Evolutionary conservation across 2,113 vertebrate species (phyloP).

Genomic region (Malurus alboscapulatus): DNA sequence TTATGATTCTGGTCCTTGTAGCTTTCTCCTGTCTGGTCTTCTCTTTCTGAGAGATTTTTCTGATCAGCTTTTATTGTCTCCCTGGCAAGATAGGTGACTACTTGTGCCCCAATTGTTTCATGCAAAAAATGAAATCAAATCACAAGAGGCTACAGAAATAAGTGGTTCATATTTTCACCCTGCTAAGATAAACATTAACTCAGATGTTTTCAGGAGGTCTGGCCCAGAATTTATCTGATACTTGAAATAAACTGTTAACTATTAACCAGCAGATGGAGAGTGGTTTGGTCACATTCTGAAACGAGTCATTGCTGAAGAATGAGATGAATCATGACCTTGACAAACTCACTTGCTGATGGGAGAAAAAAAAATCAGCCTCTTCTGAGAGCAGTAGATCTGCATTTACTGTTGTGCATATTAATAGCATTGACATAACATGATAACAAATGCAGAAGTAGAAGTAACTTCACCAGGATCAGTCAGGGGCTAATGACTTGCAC

Average conservation of each 20-base stretch:
- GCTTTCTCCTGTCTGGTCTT: background rate
- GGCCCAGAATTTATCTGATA: background rate
- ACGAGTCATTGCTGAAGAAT: background rate
- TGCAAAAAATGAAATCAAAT: background rate
- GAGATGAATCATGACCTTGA: background rate
- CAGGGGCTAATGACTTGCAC: background rate
- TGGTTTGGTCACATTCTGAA: background rate
- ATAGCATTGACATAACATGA: background rate
- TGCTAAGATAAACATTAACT: conserved; percentile 55
- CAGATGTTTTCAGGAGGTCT: background rate
- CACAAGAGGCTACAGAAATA: background rate
- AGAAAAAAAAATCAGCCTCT: background rate
- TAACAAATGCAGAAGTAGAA: background rate
- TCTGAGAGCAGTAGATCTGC: background rate
- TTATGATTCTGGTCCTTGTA: background rate
- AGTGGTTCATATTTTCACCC: background rate
- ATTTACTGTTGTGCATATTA: background rate
- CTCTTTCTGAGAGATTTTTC: background rate
- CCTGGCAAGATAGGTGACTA: background rate
- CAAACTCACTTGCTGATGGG: background rate
- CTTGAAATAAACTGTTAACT: conserved; percentile 39
- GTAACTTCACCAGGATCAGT: background rate
- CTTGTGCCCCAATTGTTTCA: background rate
- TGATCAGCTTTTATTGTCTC: background rate
- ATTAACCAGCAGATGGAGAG: background rate